Percentiles rank a stretch among this genome's conserved stretches.
Evolutionary conservation across 2,113 vertebrate genomes (phyloP).

Genomic region (Bufo gargarizans): DNA sequence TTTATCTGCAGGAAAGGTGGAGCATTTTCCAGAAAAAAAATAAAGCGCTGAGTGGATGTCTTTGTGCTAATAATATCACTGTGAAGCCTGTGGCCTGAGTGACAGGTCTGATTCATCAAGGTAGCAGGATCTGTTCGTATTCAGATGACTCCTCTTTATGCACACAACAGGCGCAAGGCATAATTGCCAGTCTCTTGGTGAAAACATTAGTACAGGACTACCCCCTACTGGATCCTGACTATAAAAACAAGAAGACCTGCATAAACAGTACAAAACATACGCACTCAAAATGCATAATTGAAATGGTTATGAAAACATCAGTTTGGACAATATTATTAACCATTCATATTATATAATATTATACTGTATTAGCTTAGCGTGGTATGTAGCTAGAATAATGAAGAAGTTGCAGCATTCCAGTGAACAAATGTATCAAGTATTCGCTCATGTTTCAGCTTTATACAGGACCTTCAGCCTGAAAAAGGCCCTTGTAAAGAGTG

Average conservation of each 20-base stretch:
- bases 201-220: slow-evolving; percentile 66
- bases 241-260: neutral
- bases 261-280: neutral
- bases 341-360: neutral
- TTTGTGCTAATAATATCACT: slow-evolving; percentile 67
- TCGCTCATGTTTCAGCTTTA: too few relatives aligned
- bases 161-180: slow-evolving; percentile 60
- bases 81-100: slow-evolving; percentile 64
- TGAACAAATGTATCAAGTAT: too few relatives aligned
- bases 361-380: too few relatives aligned
- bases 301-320: neutral
- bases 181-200: neutral
- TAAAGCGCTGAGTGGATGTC: slow-evolving; percentile 62
- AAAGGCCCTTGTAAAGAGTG: too few relatives aligned
- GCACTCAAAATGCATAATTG: neutral
- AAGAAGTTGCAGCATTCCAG: too few relatives aligned
- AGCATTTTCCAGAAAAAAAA: slow-evolving; percentile 59
- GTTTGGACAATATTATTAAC: neutral
- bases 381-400: too few relatives aligned
- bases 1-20: slow-evolving; percentile 62
- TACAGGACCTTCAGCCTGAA: too few relatives aligned
- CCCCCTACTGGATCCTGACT: slow-evolving; percentile 67
- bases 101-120: slow-evolving; percentile 68
- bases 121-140: slow-evolving; percentile 63
- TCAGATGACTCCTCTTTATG: slow-evolving; percentile 62